These are phyloP conservation scores for Lycocerus yunnanus DNA, from an alignment of 2,888 invertebrate species.

Conservation along the genomic window DNA sequence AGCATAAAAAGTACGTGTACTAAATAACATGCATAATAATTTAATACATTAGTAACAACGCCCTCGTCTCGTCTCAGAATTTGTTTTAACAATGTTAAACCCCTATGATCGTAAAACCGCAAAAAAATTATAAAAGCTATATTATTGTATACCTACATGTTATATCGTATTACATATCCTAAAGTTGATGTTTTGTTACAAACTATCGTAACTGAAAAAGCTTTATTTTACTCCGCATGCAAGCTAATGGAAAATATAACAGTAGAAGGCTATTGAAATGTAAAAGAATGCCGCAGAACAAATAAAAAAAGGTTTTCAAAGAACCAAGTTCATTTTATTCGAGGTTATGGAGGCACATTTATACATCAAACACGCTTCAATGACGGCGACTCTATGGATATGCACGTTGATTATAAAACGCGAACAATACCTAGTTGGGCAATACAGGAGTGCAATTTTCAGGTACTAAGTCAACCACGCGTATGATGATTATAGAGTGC, in stretches of 20 bases:
- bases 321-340: slow-evolving; percentile 29
- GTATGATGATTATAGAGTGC: slow-evolving; percentile 34
- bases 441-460: slow-evolving; percentile 34
- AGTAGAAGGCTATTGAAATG: slow-evolving; percentile 33
- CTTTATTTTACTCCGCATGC: slow-evolving; percentile 16
- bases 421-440: slow-evolving; percentile 35
- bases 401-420: slow-evolving; percentile 36
- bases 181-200: slow-evolving; percentile 8
- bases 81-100: background rate
- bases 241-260: slow-evolving; percentile 34
- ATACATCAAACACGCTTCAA: slow-evolving; percentile 35
- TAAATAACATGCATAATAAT: background rate
- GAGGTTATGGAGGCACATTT: slow-evolving; percentile 31
- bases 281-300: slow-evolving; percentile 38
- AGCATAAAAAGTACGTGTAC: background rate
- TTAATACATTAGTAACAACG: background rate
- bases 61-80: background rate
- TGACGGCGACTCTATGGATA: slow-evolving; percentile 28
- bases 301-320: slow-evolving; percentile 34
- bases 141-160: background rate
- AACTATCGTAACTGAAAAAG: slow-evolving; percentile 22
- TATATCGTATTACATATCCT: slow-evolving; percentile 13
- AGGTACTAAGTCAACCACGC: slow-evolving; percentile 37
- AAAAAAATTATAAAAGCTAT: background rate
- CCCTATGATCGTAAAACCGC: background rate